Evolutionary conservation across 2,888 invertebrate genomes (phyloP).

Genomic region (Lochmaea crataegi): DNA sequence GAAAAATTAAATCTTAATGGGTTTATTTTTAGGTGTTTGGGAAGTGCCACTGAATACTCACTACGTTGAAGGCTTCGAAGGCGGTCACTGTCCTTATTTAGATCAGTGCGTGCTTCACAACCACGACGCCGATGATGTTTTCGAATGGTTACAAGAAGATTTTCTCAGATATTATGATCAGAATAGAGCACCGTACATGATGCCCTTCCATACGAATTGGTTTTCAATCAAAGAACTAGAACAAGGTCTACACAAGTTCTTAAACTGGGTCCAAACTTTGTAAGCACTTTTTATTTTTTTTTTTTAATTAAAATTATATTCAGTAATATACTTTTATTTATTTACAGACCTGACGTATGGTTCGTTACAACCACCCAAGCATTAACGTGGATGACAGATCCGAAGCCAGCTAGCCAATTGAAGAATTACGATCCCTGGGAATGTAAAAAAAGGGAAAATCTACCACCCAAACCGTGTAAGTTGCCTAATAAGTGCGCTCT

Average conservation of each 20-base stretch:
- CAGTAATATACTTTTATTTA: slow-evolving; percentile 7
- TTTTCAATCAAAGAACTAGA: slow-evolving; percentile 90
- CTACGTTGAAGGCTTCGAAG: slow-evolving; percentile 88
- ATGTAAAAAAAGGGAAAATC: slow-evolving; percentile 78
- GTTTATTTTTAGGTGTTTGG: slow-evolving; percentile 78
- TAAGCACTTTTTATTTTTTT: slow-evolving; percentile 65
- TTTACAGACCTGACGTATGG: slow-evolving; percentile 83
- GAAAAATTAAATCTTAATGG: background rate
- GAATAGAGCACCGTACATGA: slow-evolving; percentile 92
- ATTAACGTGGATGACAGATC: slow-evolving; percentile 92
- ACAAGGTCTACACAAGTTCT: slow-evolving; percentile 84
- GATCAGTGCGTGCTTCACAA: slow-evolving; percentile 93
- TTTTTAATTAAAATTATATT: background rate
- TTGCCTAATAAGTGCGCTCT: slow-evolving; percentile 86
- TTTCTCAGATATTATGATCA: slow-evolving; percentile 85
- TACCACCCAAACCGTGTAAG: slow-evolving; percentile 82
- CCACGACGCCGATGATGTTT: slow-evolving; percentile 79
- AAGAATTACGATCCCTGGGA: slow-evolving; percentile 84
- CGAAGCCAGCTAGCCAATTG: slow-evolving; percentile 76
- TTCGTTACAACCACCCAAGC: slow-evolving; percentile 89
- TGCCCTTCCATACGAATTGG: slow-evolving; percentile 98
- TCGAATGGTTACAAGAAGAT: slow-evolving; percentile 91
- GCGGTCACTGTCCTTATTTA: slow-evolving; percentile 91
- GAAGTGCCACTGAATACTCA: slow-evolving; percentile 92
- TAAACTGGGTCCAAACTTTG: slow-evolving; percentile 82